Evolutionary conservation across 2,797 vertebrate species (phyloP).

Genomic region (Phaenicophaeus curvirostris): DNA sequence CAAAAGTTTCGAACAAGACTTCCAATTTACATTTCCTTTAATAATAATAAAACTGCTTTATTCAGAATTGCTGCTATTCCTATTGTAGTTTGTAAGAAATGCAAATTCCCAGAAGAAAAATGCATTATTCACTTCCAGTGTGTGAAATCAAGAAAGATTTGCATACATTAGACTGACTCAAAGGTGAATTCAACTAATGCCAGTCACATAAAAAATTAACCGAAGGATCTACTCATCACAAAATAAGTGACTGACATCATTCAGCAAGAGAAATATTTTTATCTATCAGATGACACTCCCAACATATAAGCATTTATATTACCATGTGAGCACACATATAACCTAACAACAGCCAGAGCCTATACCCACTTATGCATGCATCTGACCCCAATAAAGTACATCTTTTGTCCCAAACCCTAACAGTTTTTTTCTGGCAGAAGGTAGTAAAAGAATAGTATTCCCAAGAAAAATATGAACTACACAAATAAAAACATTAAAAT

Average conservation of each 20-base stretch:
- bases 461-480: not conserved
- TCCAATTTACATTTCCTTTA: constrained; percentile 16
- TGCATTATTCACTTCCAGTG: not conserved
- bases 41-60: constrained; percentile 35
- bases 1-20: constrained; percentile 1
- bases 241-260: not conserved
- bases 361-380: not conserved
- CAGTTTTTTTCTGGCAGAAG: not conserved
- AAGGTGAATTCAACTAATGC: not conserved
- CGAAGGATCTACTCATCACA: not conserved
- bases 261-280: not conserved
- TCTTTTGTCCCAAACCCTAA: not conserved
- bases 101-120: constrained; percentile 28
- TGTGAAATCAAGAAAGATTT: constrained; percentile 1
- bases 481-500: not conserved
- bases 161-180: not conserved
- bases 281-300: not conserved
- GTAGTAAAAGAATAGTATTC: not conserved
- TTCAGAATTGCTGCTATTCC: constrained; percentile 11
- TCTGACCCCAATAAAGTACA: not conserved
- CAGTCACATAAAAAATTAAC: not conserved
- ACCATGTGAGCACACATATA: not conserved
- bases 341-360: constrained; percentile 2
- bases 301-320: not conserved
- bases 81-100: not conserved